phyloP scores from a whole-genome alignment of 92 coral and sea anemone species.

The Pocillopora grandis region DNA sequence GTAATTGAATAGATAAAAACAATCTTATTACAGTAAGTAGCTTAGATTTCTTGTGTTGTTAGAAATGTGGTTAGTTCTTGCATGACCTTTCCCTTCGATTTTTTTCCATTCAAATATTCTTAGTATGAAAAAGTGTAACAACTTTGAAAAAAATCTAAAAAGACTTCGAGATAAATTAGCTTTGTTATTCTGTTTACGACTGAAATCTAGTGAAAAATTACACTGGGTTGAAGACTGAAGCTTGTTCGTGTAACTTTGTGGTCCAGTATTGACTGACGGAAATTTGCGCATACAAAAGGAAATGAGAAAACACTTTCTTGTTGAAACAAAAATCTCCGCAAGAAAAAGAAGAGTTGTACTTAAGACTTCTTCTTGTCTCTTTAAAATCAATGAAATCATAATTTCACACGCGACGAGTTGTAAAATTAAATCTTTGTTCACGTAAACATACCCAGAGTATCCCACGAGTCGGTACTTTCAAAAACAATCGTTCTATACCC shows the following conservation, averaged over 20 bases:
- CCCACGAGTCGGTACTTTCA: background rate
- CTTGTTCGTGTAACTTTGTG: no score
- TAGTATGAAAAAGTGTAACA: background rate
- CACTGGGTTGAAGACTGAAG: background rate
- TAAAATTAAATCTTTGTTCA: conserved; percentile 4
- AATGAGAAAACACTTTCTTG: background rate
- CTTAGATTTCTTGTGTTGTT: background rate
- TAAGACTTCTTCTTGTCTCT: background rate
- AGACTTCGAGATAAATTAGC: background rate
- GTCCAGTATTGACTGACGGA: no score
- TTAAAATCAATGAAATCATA: background rate
- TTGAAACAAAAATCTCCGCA: background rate
- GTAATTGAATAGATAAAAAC: background rate
- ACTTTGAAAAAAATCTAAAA: no score
- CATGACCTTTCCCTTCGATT: background rate
- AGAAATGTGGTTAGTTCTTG: background rate
- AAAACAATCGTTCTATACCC: background rate
- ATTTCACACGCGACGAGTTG: background rate
- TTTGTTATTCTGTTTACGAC: background rate
- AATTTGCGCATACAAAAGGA: no score
- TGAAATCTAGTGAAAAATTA: background rate
- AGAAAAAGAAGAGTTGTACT: background rate
- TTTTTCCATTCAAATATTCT: background rate
- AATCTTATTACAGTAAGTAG: background rate
- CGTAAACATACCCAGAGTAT: background rate